These are phyloP conservation scores for Muntiacus reevesi DNA, from an alignment of 2,113 vertebrate species.

Conservation along the genomic window DNA sequence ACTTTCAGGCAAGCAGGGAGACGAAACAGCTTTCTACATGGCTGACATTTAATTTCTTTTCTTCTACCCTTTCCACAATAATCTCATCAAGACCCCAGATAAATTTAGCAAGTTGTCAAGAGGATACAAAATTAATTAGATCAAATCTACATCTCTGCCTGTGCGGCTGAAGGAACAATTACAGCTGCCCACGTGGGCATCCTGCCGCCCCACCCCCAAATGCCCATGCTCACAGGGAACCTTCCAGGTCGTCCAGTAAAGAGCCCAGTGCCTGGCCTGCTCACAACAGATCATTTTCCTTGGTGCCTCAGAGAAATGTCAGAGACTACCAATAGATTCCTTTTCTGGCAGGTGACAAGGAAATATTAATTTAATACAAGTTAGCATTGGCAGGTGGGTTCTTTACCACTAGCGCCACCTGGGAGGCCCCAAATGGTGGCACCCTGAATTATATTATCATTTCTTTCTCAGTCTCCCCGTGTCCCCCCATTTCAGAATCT, in stretches of 20 bases:
- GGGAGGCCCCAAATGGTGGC: not conserved
- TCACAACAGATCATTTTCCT: not conserved
- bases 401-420: not conserved
- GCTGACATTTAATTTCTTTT: slow-evolving; percentile 44
- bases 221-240: fast-evolving
- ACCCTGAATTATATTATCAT: not conserved
- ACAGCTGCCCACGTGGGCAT: not conserved
- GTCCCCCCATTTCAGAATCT: not conserved
- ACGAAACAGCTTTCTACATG: slow-evolving; percentile 29
- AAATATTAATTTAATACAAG: not conserved
- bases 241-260: fast-evolving
- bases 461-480: not conserved
- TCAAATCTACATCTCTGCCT: slow-evolving; percentile 30
- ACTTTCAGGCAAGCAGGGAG: slow-evolving; percentile 16
- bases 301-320: not conserved
- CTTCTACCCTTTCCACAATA: slow-evolving; percentile 30
- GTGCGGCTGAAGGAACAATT: not conserved
- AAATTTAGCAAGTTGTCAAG: slow-evolving; percentile 59
- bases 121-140: slow-evolving; percentile 53
- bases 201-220: fast-evolving
- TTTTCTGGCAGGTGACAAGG: not conserved
- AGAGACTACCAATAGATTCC: not conserved
- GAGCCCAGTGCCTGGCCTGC: not conserved
- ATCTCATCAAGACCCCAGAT: slow-evolving; percentile 63
- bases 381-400: not conserved